Percentiles rank a stretch among this genome's conserved stretches.
These are phyloP conservation scores for Pemphredon lugubris DNA, from an alignment of 2,888 invertebrate species.

Conservation along the genomic window DNA sequence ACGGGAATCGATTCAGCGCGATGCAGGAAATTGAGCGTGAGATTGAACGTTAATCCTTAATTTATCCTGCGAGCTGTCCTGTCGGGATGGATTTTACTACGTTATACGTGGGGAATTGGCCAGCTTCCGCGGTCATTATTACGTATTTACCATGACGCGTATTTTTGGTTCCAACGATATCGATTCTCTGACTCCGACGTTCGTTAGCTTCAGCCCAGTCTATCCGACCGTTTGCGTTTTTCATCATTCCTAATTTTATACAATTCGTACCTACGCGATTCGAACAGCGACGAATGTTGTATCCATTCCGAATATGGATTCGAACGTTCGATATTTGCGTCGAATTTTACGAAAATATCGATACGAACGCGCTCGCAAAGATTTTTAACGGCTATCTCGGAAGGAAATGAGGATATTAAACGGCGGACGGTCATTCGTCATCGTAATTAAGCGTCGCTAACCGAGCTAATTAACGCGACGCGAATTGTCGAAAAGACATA, in stretches of 20 bases:
- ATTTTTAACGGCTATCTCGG: too few species aligned
- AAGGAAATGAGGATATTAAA: too few species aligned
- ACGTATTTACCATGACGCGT: slow-evolving; percentile 13
- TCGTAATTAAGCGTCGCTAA: neutral
- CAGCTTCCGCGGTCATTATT: slow-evolving; percentile 4
- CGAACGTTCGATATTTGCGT: too few species aligned
- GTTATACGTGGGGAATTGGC: slow-evolving; percentile 13
- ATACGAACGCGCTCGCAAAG: too few species aligned
- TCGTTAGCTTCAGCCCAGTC: neutral
- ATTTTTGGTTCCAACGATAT: slow-evolving; percentile 29
- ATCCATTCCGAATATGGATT: too few species aligned
- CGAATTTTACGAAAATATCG: too few species aligned
- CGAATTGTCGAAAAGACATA: slow-evolving; percentile 1
- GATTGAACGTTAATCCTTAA: slow-evolving; percentile 53
- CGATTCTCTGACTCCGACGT: slow-evolving; percentile 24
- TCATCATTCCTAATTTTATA: too few species aligned
- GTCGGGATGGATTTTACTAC: slow-evolving; percentile 42
- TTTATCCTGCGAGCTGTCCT: slow-evolving; percentile 38
- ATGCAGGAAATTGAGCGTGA: slow-evolving; percentile 34
- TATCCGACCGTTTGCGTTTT: too few species aligned
- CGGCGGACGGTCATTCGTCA: too few species aligned
- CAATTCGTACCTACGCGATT: too few species aligned
- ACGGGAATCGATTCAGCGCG: slow-evolving; percentile 5
- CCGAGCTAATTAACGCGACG: neutral
- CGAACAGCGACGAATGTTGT: too few species aligned